These are phyloP conservation scores for Heliocidaris erythrogramma DNA, from an alignment of 35 echinoderm and acorn worm genomes.

Conservation along the genomic window DNA sequence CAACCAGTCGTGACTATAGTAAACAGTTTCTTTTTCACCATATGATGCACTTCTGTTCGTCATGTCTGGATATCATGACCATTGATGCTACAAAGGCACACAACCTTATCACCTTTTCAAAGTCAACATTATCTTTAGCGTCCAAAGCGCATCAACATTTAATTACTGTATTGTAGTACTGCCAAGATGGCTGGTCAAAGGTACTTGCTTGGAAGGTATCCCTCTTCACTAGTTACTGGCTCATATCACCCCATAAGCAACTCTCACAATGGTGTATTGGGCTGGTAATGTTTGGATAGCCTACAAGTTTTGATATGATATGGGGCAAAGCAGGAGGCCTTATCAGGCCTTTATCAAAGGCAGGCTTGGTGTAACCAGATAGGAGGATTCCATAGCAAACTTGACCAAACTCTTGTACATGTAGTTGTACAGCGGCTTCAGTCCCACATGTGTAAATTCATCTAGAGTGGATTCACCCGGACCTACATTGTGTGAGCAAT, in stretches of 20 bases:
- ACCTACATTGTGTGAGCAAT: no score
- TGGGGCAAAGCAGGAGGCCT: constrained; percentile 16
- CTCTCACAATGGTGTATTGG: neutral
- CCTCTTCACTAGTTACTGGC: neutral
- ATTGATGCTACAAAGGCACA: neutral
- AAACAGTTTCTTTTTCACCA: no score
- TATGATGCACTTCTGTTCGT: no score
- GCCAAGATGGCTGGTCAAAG: neutral
- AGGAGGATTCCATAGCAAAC: neutral
- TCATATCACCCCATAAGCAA: neutral
- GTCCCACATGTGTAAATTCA: no score
- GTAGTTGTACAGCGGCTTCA: no score
- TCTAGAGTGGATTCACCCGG: no score
- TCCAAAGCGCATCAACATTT: neutral
- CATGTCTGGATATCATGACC: no score
- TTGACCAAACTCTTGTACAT: neutral
- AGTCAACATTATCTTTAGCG: neutral
- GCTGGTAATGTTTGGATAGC: neutral
- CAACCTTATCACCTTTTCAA: neutral
- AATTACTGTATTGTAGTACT: neutral
- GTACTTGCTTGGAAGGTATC: neutral
- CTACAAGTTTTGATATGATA: constrained; percentile 27
- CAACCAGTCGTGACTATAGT: no score
- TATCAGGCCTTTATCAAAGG: neutral
- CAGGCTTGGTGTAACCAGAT: neutral